Conservation (phyloP, 1,140 invertebrate species). For the Anoplophora glabripennis region DNA sequence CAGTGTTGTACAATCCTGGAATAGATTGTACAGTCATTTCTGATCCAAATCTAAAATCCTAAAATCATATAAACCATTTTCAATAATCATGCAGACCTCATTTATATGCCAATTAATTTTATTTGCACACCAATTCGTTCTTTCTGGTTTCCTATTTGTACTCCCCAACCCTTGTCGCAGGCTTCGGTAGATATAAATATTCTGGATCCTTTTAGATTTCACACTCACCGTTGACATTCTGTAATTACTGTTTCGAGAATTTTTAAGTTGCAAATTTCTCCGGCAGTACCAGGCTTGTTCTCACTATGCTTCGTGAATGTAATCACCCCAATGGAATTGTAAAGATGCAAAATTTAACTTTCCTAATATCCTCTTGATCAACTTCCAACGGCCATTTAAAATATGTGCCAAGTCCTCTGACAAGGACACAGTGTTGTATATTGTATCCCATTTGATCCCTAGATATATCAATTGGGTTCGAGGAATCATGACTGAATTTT, state of each 20-base stretch:
- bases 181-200: constrained; percentile 7
- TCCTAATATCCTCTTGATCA: constrained; percentile 9
- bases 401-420: too few species aligned
- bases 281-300: not conserved
- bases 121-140: not conserved
- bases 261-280: too few species aligned
- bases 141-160: not conserved
- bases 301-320: not conserved
- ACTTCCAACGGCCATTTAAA: too few species aligned
- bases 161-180: constrained; percentile 9
- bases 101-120: constrained; percentile 16
- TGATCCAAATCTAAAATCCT: not conserved
- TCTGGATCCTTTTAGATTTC: not conserved
- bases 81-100: not conserved
- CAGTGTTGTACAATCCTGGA: constrained; percentile 8
- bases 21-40: not conserved
- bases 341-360: constrained; percentile 52
- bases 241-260: too few species aligned
- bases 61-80: not conserved
- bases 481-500: not conserved
- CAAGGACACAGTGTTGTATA: too few species aligned
- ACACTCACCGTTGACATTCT: not conserved
- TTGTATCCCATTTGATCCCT: too few species aligned
- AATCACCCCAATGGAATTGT: constrained; percentile 50
- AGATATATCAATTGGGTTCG: too few species aligned